A percentile compares a stretch with the other conserved stretches of the same genome.
These are phyloP conservation scores for Cephus sareptanus DNA, from an alignment of 2,888 invertebrate species.

Conservation along the genomic window DNA sequence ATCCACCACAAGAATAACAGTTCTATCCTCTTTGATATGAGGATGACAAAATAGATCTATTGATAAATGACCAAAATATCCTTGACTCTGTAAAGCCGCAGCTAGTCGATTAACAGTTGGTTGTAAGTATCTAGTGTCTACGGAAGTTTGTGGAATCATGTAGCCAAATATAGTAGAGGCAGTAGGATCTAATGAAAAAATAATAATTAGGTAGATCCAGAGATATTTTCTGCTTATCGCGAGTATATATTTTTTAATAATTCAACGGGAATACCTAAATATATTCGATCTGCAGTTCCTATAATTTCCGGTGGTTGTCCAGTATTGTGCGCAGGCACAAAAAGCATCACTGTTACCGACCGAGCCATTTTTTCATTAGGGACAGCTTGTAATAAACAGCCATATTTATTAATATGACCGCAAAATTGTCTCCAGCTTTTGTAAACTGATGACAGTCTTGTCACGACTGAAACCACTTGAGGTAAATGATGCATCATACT, in stretches of 20 bases:
- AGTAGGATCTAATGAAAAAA: not conserved
- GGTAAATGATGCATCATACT: slow-evolving; percentile 31
- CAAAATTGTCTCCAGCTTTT: slow-evolving; percentile 38
- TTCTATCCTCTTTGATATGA: slow-evolving; percentile 22
- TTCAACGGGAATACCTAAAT: slow-evolving; percentile 26
- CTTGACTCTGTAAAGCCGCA: slow-evolving; percentile 26
- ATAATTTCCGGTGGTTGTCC: slow-evolving; percentile 26
- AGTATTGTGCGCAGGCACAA: slow-evolving; percentile 31
- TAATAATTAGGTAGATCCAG: not conserved
- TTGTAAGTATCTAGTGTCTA: slow-evolving; percentile 26
- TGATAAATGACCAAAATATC: slow-evolving; percentile 40
- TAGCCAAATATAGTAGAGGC: slow-evolving; percentile 22
- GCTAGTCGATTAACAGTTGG: slow-evolving; percentile 30
- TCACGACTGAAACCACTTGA: slow-evolving; percentile 27
- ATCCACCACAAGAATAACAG: slow-evolving; percentile 30
- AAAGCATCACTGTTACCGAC: slow-evolving; percentile 26
- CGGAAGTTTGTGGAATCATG: slow-evolving; percentile 39
- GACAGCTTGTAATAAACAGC: slow-evolving; percentile 40
- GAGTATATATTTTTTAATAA: not conserved
- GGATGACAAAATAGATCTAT: slow-evolving; percentile 37
- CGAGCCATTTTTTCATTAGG: slow-evolving; percentile 26
- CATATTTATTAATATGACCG: slow-evolving; percentile 33
- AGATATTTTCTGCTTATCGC: not conserved
- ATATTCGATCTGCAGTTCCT: slow-evolving; percentile 39
- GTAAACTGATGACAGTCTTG: slow-evolving; percentile 27